Conservation (phyloP, 2,888 invertebrate genomes). For the Xestia sexstrigata region DNA sequence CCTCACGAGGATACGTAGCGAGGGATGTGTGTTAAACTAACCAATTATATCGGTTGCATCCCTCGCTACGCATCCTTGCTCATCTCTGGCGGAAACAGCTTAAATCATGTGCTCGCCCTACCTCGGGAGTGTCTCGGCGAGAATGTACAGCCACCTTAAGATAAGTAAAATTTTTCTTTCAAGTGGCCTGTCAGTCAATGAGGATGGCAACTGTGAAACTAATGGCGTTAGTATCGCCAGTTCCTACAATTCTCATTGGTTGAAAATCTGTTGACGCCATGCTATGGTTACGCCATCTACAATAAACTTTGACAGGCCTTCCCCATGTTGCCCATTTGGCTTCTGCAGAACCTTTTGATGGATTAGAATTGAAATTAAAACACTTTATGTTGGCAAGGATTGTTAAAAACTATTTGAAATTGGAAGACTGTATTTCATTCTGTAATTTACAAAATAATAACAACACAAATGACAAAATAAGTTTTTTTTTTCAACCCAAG, state of each 20-base stretch:
- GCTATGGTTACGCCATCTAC: not conserved
- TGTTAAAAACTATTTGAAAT: not conserved
- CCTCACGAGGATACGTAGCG: too few species aligned
- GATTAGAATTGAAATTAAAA: not conserved
- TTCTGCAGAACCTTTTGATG: not conserved
- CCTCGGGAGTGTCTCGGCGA: too few species aligned
- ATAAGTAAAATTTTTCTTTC: not conserved
- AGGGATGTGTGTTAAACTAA: too few species aligned
- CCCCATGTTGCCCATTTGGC: not conserved
- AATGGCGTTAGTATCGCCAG: not conserved
- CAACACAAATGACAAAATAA: too few species aligned
- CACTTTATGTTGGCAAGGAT: not conserved
- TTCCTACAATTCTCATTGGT: not conserved
- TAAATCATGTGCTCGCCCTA: not conserved
- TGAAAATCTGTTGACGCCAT: not conserved
- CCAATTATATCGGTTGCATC: too few species aligned
- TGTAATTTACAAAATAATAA: too few species aligned
- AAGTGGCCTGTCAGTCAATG: not conserved
- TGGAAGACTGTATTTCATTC: constrained; percentile 38
- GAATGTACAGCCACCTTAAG: too few species aligned
- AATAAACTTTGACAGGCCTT: not conserved
- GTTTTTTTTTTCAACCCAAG: not conserved
- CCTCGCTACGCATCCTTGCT: too few species aligned
- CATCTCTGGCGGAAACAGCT: too few species aligned
- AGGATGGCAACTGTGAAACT: not conserved